Evolutionary conservation across 1,140 invertebrate genomes (phyloP).

Genomic region (Zaprionus ghesquierei): DNA sequence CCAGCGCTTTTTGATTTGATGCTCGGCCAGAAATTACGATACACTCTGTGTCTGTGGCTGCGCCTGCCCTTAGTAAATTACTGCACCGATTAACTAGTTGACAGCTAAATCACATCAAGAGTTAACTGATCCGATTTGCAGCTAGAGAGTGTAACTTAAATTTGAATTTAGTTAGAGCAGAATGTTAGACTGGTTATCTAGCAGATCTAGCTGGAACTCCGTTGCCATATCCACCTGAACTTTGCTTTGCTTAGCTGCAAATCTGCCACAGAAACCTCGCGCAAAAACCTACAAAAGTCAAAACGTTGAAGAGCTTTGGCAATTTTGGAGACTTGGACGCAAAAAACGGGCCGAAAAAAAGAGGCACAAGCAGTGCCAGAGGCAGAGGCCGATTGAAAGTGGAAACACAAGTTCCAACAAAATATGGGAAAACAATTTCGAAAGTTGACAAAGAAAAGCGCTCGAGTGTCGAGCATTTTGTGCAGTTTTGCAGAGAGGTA

Average conservation of each 20-base stretch:
- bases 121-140: background rate
- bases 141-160: too few species aligned
- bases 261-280: constrained; percentile 14
- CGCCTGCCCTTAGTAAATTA: background rate
- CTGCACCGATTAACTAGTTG: background rate
- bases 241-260: background rate
- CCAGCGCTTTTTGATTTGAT: background rate
- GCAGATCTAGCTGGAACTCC: too few species aligned
- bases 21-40: too few species aligned
- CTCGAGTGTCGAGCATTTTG: constrained; percentile 6
- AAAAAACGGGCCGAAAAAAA: background rate
- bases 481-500: background rate
- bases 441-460: constrained; percentile 61
- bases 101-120: background rate
- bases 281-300: constrained; percentile 44
- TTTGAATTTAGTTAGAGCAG: background rate
- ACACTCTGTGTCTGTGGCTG: background rate
- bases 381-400: background rate
- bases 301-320: constrained; percentile 39
- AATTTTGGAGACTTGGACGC: constrained; percentile 17
- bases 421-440: constrained; percentile 76
- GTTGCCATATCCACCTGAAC: background rate
- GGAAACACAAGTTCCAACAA: constrained; percentile 22
- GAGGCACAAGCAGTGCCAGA: background rate
- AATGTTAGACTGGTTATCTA: too few species aligned